Base-by-base conservation (phyloP, 2,113 vertebrate species). In the Periophthalmus modestus region DNA sequence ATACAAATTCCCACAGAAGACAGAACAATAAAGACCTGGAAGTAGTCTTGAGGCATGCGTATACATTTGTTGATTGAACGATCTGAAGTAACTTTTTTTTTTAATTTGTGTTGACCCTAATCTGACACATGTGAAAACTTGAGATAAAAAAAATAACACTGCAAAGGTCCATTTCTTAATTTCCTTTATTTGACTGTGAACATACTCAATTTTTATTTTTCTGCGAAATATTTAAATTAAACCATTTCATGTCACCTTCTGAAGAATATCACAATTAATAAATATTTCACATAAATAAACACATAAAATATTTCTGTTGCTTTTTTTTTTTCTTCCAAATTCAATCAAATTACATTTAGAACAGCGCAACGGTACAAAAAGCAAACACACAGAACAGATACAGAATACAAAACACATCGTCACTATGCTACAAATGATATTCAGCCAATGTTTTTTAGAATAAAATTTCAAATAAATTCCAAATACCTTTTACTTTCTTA, bases 341-440 rank as follows among this genome's bases (percentile, higher is more conserved):
- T 74, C 15, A 61, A 24, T 19, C 52, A 21, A 55, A 21, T 54
- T n/a, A 54, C 2, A 21, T n/a, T 23, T 69, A 57, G 63, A 68
- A 62, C 1, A 13, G 12, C 61, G 69, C 72, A 78, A 33, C 78
- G 34, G 59, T 21, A 79, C 74, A 79, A n/a, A 12, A 74, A 74
- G 46, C 72, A 80, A 73, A 79, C 66, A 75, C 72, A 48, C 28
- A 80, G 28, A 33, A 86, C 65, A 47, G 82, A 28, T 70, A 76
- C 77, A 70, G 59, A 71, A 9, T 21, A 66, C 80, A 67, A 74
- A 80, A 77, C 72, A 52, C 16, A 74, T 67, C 34, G n/a, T 19
- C 7, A 54, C n/a, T 21, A 7, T n/a, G 7, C 52, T 21, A n/a
- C 52, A 18, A 61, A 68, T 73, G 61, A 71, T 74, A 81, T 21